Evolutionary conservation across 2,113 vertebrate genomes (phyloP).

Genomic region (Beaufortia kweichowensis): DNA sequence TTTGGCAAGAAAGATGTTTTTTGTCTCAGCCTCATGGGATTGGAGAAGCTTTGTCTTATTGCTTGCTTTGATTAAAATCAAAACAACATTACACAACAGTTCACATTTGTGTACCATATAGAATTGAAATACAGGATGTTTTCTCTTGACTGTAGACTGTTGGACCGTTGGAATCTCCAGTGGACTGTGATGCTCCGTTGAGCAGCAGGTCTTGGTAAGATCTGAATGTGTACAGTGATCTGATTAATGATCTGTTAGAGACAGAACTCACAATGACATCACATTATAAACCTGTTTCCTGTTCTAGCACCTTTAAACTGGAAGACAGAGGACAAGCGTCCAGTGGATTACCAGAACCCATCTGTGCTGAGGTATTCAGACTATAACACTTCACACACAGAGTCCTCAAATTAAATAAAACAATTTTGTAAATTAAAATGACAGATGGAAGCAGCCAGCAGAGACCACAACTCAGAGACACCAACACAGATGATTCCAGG

Average conservation of each 20-base stretch:
- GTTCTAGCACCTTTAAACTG: constrained; percentile 61
- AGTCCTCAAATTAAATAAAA: not conserved
- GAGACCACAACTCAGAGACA: constrained; percentile 57
- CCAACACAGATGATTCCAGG: constrained; percentile 55
- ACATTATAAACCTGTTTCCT: not conserved
- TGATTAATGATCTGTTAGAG: not conserved
- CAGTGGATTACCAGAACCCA: constrained; percentile 60
- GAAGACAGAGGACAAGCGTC: constrained; percentile 53
- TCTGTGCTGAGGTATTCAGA: constrained; percentile 69
- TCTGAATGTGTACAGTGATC: not conserved
- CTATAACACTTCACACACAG: not conserved
- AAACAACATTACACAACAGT: too few species aligned
- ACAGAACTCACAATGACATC: not conserved
- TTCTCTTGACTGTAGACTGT: constrained; percentile 20
- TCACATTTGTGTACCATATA: not conserved
- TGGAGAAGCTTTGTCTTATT: too few species aligned
- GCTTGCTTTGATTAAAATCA: too few species aligned
- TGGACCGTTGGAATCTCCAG: constrained; percentile 48
- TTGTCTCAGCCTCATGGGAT: too few species aligned
- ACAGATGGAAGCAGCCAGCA: constrained; percentile 63
- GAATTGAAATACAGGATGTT: too few species aligned
- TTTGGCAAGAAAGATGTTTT: too few species aligned
- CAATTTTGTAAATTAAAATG: constrained; percentile 28
- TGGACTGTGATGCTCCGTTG: constrained; percentile 64
- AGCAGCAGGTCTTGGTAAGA: constrained; percentile 66